These are phyloP conservation scores for Nebria ingens DNA, from an alignment of 1,140 invertebrate species.

Conservation along the genomic window DNA sequence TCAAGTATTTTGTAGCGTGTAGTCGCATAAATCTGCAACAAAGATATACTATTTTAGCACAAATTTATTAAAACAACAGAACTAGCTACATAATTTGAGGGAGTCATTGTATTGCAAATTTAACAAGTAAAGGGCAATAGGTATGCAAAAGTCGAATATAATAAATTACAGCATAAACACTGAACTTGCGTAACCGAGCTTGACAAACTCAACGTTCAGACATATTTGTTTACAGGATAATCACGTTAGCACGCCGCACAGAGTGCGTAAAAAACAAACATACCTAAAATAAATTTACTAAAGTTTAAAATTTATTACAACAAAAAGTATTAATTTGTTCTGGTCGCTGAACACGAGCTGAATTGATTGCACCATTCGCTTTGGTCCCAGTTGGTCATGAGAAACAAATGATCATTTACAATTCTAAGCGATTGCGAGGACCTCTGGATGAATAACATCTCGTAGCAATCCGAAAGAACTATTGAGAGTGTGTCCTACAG, in stretches of 20 bases:
- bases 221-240: constrained; percentile 3
- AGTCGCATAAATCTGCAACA: background rate
- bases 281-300: constrained; percentile 7
- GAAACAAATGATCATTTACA: constrained; percentile 9
- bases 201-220: background rate
- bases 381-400: constrained; percentile 6
- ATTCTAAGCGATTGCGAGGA: constrained; percentile 9
- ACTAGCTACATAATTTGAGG: background rate
- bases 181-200: too few species aligned
- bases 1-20: background rate
- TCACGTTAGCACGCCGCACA: background rate
- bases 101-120: too few species aligned
- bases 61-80: background rate
- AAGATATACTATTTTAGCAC: background rate
- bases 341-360: background rate
- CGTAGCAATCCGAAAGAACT: background rate
- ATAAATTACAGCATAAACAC: too few species aligned
- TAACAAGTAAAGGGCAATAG: too few species aligned
- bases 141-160: too few species aligned
- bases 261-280: background rate
- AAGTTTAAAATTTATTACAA: constrained; percentile 9
- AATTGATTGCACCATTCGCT: constrained; percentile 7
- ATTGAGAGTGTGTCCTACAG: background rate
- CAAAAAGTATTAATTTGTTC: constrained; percentile 9
- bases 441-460: constrained; percentile 2